Base-by-base conservation (phyloP, 2,797 vertebrate species). In the Periophthalmus magnuspinnatus region DNA sequence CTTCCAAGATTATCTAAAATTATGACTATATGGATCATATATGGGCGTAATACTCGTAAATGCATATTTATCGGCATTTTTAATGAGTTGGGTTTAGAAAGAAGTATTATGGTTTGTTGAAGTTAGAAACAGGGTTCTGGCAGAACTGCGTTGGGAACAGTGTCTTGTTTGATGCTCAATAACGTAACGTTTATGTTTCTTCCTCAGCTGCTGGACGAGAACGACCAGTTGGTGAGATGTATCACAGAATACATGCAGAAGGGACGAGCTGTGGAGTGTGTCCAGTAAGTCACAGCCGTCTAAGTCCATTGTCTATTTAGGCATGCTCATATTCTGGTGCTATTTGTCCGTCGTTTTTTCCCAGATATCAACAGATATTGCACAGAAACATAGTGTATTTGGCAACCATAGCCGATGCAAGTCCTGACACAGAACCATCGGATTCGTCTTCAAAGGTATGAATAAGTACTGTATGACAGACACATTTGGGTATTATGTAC, bases 331-430 rank as follows among this genome's bases (percentile, higher is more conserved):
- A 38, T 7, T 58, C 56, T 79, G 17, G 17, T 52, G 3, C 28
- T 28, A 28, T 28, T 28, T 28, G 28, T 28, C 28, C 1, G 28
- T 22, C 1, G 8, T 3, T 52, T 7, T 36, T 4, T 22, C 36
- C 16, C 62, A 99, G 97, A 84, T 99, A 98, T 73, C 97, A 99
- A 77, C 97, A 99, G 65, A 95, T 98, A 75, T 87, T 99, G 82
- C 98, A 99, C 24, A 94, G 97, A 68, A 99, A 99, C 88, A 95
- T 98, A 34, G 96, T 98, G 65, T 99, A 98, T 47, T 90, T 99
- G 86, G 97, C 95, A 3, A 97, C 96, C 0, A 95, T 99, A 19
- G 96, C 97, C 2, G 98, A 99, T 45, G 93, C 95, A 19, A 93
- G 93, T 2, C 92, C 96, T 0, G 87, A 89, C 64, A 62, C 19